These are phyloP conservation scores for Isoperla grammatica DNA, from an alignment of 2,888 invertebrate species.

Conservation along the genomic window DNA sequence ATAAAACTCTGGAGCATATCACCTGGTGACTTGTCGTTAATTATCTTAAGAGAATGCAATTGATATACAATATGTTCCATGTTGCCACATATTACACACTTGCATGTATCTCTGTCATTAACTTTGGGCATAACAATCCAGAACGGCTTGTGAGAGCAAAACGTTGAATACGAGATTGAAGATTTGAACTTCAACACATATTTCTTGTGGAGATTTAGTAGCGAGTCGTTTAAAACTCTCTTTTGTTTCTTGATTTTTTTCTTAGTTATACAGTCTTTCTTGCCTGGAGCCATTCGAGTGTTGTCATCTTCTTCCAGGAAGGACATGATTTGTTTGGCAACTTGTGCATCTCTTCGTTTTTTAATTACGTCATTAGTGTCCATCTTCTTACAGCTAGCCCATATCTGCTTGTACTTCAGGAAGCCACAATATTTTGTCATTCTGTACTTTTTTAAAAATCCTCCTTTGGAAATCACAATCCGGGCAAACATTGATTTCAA, in stretches of 20 bases:
- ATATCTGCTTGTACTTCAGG: no score
- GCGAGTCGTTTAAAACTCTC: background rate
- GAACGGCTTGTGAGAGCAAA: conserved; percentile 29
- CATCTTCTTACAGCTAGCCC: no score
- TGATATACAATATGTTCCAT: conserved; percentile 25
- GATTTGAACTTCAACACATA: conserved; percentile 19
- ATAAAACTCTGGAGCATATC: conserved; percentile 21
- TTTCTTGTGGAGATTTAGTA: conserved; percentile 27
- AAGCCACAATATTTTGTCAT: conserved; percentile 3
- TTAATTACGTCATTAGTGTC: no score
- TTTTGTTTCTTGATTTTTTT: no score
- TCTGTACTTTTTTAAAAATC: background rate
- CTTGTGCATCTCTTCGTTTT: no score
- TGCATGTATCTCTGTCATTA: conserved; percentile 29
- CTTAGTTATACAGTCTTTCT: no score
- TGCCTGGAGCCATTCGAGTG: no score
- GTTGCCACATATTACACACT: conserved; percentile 28
- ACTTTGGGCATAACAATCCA: conserved; percentile 28
- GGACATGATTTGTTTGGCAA: no score
- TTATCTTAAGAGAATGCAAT: conserved; percentile 20
- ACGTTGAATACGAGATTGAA: conserved; percentile 24
- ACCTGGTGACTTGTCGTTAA: conserved; percentile 13
- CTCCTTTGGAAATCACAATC: no score
- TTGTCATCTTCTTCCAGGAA: no score
- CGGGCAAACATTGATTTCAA: no score